A percentile compares a stretch with the other conserved stretches of the same genome.
phyloP scores from a whole-genome alignment of 2,888 invertebrate genomes.

The Mythimna lalbum region DNA sequence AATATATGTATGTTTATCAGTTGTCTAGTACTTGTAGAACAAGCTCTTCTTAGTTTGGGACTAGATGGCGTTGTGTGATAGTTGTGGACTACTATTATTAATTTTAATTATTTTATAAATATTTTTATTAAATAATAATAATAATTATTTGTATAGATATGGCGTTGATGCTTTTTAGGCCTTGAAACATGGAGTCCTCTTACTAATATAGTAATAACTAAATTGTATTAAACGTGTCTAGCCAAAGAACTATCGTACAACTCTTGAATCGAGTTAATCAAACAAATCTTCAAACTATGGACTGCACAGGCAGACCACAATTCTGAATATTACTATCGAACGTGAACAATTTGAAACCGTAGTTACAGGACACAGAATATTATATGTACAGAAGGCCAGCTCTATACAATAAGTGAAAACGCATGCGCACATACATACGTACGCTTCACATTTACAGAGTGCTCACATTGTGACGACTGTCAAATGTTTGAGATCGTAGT shows the following conservation, averaged over 20 bases:
- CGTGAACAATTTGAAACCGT: constrained; percentile 23
- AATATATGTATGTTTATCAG: too few relatives aligned
- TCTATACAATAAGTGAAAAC: not conserved
- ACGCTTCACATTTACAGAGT: not conserved
- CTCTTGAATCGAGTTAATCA: constrained; percentile 3
- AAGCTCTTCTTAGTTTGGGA: too few relatives aligned
- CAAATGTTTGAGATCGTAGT: not conserved
- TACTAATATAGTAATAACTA: not conserved
- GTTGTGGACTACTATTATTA: too few relatives aligned
- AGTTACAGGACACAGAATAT: not conserved
- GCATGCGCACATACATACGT: not conserved
- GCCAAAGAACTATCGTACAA: not conserved
- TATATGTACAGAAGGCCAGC: not conserved
- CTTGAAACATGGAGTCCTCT: too few relatives aligned
- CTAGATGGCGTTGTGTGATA: too few relatives aligned
- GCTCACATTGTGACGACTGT: too few relatives aligned
- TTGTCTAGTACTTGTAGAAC: too few relatives aligned
- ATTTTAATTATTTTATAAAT: too few relatives aligned
- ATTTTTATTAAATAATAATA: too few relatives aligned
- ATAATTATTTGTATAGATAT: too few relatives aligned
- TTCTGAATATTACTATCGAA: constrained; percentile 19
- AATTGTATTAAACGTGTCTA: not conserved
- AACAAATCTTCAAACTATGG: constrained; percentile 16
- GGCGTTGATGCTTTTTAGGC: too few relatives aligned
- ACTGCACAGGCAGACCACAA: constrained; percentile 14